Evolutionary conservation across 2,888 invertebrate species (phyloP), one percentile per base, ranked within the genome.

Genomic region (Patella depressa): DNA sequence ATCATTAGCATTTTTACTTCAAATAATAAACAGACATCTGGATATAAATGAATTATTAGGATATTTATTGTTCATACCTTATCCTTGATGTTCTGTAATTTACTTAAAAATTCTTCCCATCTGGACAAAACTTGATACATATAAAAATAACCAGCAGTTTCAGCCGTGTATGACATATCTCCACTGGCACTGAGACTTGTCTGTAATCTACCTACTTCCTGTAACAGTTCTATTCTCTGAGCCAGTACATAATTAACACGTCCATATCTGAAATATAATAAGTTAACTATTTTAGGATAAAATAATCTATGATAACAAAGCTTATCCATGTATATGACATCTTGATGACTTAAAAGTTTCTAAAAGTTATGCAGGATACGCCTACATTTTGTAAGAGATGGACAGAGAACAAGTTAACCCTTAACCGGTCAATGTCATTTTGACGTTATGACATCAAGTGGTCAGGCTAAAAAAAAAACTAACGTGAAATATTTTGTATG

Each of bases 111-210:
- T 85, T 96, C 94, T 88, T 98, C 96, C 98, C 98, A 99, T 76
- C 97, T 93, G 0, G 98, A 95, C 80, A 96, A 92, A 75, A 98
- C 93, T 86, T 98, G 98, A 91, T 98, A 98, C 73, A 98, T 94
- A 92, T 96, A 98, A 93, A 99, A 99, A 92, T 99, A 97, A 12
- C 98, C 97, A 1, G 99, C 99, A 0, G 99, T 98, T 93, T 99
- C 99, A 91, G 99, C 99, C 0, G 99, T 98, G 90, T 98, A 98
- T 3, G 89, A 88, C 82, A 91, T 87, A 81, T 91, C 91, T 2
- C 90, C 89, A 0, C 82, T 77, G 19, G 90, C 87, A n/a, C 95
- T 95, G 76, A 99, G 92, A 2, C 97, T 96, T 87, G 95, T 94
- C 91, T 98, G 97, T 45, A 99, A 93, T 59, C 96, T 94, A 82